Base-by-base conservation (phyloP, 37 sponge, comb jelly and placozoan genomes). In the Amphimedon queenslandica region DNA sequence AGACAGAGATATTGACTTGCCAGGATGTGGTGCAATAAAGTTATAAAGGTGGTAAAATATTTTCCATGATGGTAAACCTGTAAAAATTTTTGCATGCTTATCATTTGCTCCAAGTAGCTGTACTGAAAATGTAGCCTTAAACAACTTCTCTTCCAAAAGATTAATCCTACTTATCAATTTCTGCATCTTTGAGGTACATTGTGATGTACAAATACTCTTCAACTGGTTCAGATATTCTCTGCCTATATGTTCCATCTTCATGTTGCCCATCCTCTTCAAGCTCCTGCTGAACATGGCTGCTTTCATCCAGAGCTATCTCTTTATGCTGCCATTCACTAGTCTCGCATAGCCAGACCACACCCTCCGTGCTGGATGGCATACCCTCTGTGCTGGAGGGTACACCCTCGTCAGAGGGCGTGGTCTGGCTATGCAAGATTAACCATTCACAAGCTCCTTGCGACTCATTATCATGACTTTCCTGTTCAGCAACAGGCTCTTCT, bases 31-130 rank as follows among this genome's bases (percentile, higher is more conserved):
- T 4, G 71, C 24, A 2, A 70, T 27, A 40, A 43, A 39, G 18
- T 20, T 23, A 27, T 30, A 36, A 43, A 42, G 13, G 21, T 43
- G 5, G 2, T 27, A 2, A 42, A 70, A 70, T 5, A 70, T 37
- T 41, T 4, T 3, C 6, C 36, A 70, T 43, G 71, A 70, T 5
- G 71, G 71, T 70, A 70, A 43, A 2, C 71, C 71, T 23, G 71
- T 70, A 70, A 40, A 70, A 24, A 70, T 41, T 4, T 4, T 18
- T n/a, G 39, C 31, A 6, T 56, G n/a, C 34, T 56, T 28, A n/a
- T 71, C 56, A 57, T 57, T 43, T 25, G 4, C 24, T 25, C 57
- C 55, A 16, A 71, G 5, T n/a, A 60, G 21, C 28, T 6, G 28
- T n/a, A 60, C 21, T 60, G 27, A 11, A 60, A 60, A 60, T 6